Evolutionary conservation across 1,140 invertebrate species (phyloP).

Genomic region (Muscidifurax raptorellus): DNA sequence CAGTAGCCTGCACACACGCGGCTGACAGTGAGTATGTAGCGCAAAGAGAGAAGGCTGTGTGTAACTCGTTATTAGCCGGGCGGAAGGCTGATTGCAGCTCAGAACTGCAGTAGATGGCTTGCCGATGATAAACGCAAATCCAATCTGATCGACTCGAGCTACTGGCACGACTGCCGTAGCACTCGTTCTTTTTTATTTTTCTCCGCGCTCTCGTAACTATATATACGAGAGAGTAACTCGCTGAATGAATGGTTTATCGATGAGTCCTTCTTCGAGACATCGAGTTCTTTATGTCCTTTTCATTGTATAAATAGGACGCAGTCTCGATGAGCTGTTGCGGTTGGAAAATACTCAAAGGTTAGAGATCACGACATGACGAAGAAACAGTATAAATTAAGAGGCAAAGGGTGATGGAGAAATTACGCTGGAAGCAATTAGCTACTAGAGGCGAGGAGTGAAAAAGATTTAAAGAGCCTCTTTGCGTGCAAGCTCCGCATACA

Average conservation of each 20-base stretch:
- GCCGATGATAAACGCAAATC: constrained; percentile 68
- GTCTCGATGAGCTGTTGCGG: too few species aligned
- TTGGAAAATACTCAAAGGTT: too few species aligned
- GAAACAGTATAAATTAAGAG: too few species aligned
- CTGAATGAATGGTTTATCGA: background rate
- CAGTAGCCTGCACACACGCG: constrained; percentile 36
- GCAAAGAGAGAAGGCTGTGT: constrained; percentile 43
- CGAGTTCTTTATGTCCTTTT: too few species aligned
- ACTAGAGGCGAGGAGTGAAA: too few species aligned
- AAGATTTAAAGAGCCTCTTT: too few species aligned
- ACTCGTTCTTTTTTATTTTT: background rate
- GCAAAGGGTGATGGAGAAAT: too few species aligned
- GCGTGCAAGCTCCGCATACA: too few species aligned
- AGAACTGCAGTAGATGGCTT: constrained; percentile 65
- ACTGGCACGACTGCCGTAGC: too few species aligned
- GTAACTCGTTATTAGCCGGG: constrained; percentile 72
- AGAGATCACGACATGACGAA: too few species aligned
- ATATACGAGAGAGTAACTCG: background rate
- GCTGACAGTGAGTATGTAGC: constrained; percentile 57
- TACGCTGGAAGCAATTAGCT: too few species aligned
- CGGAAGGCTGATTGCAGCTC: constrained; percentile 68
- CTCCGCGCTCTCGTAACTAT: background rate
- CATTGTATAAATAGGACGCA: too few species aligned
- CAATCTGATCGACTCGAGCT: constrained; percentile 58
- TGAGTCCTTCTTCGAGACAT: background rate